A percentile compares a stretch with the other conserved stretches of the same genome.
Evolutionary conservation across 1,140 invertebrate genomes (phyloP).

Genomic region (Cardiocondyla obscurior): DNA sequence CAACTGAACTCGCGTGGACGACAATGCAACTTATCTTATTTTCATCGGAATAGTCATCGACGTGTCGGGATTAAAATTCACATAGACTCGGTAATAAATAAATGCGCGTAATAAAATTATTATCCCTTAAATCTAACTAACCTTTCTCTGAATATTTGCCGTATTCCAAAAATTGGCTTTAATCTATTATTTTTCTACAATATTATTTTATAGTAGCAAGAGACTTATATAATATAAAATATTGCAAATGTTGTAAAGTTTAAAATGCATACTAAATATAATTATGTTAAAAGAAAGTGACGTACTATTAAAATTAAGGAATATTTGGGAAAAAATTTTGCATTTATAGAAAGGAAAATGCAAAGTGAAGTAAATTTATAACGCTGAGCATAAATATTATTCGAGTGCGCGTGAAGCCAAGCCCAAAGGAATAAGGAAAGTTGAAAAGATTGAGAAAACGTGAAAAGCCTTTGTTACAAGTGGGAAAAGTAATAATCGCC

Average conservation of each 20-base stretch:
- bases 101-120: neutral
- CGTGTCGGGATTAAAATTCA: neutral
- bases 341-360: neutral
- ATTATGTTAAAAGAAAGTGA: neutral
- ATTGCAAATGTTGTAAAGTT: neutral
- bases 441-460: neutral
- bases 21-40: constrained; percentile 48
- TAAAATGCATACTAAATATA: constrained; percentile 1
- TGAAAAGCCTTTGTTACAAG: constrained; percentile 5
- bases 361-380: neutral
- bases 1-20: constrained; percentile 4
- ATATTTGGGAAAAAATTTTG: neutral
- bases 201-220: no score
- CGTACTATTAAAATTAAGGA: neutral
- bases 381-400: neutral
- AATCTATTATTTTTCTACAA: neutral
- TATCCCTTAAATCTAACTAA: neutral
- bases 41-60: constrained; percentile 10
- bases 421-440: neutral
- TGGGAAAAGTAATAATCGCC: constrained; percentile 14
- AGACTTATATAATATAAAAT: neutral
- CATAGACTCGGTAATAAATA: neutral
- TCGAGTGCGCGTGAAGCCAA: neutral
- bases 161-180: neutral
- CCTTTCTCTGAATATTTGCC: neutral